Evolutionary conservation across 2,797 vertebrate species (phyloP).

Genomic region (Carduelis carduelis): DNA sequence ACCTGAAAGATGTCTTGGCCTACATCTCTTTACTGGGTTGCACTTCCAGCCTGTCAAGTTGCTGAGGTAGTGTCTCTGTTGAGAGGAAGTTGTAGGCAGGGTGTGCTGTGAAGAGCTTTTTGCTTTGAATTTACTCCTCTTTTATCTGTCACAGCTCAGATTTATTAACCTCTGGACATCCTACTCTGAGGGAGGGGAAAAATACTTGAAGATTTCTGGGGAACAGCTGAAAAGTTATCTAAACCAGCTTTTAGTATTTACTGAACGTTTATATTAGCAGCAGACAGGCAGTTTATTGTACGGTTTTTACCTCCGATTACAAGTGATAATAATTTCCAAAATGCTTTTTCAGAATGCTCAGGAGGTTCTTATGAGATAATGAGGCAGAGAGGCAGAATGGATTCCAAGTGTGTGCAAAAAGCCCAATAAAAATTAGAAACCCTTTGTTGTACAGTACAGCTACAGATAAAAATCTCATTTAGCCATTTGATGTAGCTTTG

Average conservation of each 20-base stretch:
- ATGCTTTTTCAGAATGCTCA: background rate
- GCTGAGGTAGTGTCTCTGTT: background rate
- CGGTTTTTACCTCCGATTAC: background rate
- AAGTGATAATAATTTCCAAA: constrained; percentile 6
- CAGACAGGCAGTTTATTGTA: background rate
- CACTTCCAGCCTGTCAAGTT: background rate
- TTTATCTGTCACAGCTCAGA: background rate
- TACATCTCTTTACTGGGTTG: background rate
- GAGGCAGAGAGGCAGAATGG: background rate
- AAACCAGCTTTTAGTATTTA: background rate
- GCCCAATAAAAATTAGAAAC: background rate
- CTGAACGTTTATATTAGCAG: background rate
- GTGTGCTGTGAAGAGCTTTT: background rate
- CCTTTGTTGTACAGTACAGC: background rate
- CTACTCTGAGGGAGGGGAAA: background rate
- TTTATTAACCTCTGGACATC: background rate
- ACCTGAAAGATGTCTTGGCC: background rate
- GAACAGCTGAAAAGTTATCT: background rate
- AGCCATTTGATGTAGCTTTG: background rate
- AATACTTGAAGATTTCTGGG: background rate
- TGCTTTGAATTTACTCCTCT: background rate
- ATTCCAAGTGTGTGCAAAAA: background rate
- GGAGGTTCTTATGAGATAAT: background rate
- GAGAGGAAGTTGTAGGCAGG: background rate
- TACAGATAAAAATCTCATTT: background rate